Evolutionary conservation across 2,888 invertebrate genomes (phyloP), one percentile per base, ranked within the genome.

Genomic region (Idaea aversata): DNA sequence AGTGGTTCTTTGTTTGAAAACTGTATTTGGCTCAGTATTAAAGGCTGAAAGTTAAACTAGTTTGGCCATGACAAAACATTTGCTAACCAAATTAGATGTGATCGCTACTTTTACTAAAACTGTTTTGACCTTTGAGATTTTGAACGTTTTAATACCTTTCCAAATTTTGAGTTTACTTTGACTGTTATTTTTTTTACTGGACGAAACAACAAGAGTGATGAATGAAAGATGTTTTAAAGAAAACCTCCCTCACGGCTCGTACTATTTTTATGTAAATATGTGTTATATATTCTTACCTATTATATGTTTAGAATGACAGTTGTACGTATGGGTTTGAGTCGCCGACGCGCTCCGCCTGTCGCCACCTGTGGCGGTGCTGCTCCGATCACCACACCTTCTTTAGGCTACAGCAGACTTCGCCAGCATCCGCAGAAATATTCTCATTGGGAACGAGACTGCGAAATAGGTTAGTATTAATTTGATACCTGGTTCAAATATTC

Each of bases 281-380:
- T 25, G 25, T 25, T 47, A 10, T 47, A 13, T 47, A 47, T 47
- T 6, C 13, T 47, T 47, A 47, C 60, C 15, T 68, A 15, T 59
- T 57, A 70, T 65, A 75, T 71, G 6, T 79, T 72, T 87, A 97
- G 97, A 97, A 97, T 86, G 98, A 98, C 80, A 98, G 98, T 75
- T 97, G 97, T 84, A 98, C 98, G n/a, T 98, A 98, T 88, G 98
- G 98, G 5, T 99, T 99, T 90, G 98, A 98, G 91, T 97, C 98
- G 34, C 97, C 97, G 61, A 97, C 97, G 66, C 96, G 98, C 78
- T 94, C 97, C 34, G 98, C 98, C 15, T 98, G 98, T 87, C 97
- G 98, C 81, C 98, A 99, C 91, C 94, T 99, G 75, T 99, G 98
- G 98, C 96, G 97, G 77, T 99, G 99, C 90, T 98, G 98, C 88